These are phyloP conservation scores for Epinephelus lanceolatus DNA, from an alignment of 2,113 vertebrate species.

Conservation along the genomic window DNA sequence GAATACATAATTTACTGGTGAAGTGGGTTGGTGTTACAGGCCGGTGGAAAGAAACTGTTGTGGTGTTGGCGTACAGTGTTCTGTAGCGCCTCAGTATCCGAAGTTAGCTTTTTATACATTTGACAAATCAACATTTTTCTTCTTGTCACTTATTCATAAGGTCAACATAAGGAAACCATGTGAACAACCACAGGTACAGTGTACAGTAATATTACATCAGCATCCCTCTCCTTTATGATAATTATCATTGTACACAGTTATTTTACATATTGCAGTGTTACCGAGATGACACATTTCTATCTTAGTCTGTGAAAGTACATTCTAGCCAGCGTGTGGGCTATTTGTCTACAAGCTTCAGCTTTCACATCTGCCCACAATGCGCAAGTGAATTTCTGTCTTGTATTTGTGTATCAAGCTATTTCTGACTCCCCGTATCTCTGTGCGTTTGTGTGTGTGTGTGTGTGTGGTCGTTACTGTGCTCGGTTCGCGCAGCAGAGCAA, in stretches of 20 bases:
- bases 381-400: slow-evolving; percentile 70
- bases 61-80: too few relatives aligned
- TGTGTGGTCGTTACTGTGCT: slow-evolving; percentile 73
- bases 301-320: slow-evolving; percentile 55
- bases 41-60: too few relatives aligned
- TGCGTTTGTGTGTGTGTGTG: slow-evolving; percentile 36
- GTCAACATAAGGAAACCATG: not conserved
- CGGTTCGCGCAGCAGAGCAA: slow-evolving; percentile 68
- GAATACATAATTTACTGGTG: too few relatives aligned
- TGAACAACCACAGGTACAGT: not conserved
- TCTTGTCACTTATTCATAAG: not conserved
- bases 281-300: slow-evolving; percentile 51
- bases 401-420: slow-evolving; percentile 76
- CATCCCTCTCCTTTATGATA: not conserved
- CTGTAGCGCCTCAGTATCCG: not conserved
- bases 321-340: slow-evolving; percentile 59
- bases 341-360: slow-evolving; percentile 66
- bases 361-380: slow-evolving; percentile 75
- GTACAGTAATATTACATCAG: not conserved
- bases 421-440: slow-evolving; percentile 68
- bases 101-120: not conserved
- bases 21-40: too few relatives aligned
- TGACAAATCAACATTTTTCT: not conserved
- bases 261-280: slow-evolving; percentile 27
- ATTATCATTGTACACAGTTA: slow-evolving; percentile 13